Percentiles rank a stretch among this genome's conserved stretches.
These are phyloP conservation scores for Odontothrips loti DNA, from an alignment of 2,888 invertebrate genomes.

Conservation along the genomic window DNA sequence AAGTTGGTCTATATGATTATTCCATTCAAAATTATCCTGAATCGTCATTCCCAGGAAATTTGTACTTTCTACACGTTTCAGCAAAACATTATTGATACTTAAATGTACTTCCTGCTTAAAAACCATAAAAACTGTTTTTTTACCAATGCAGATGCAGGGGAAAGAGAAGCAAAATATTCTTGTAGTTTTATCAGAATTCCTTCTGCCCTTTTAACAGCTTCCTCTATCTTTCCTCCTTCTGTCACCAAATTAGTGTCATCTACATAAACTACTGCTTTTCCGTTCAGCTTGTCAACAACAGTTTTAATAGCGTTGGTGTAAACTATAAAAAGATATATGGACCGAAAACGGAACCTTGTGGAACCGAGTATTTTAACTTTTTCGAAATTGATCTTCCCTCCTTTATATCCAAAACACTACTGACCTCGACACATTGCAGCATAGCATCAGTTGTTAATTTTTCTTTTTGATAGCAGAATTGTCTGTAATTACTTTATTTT, in stretches of 20 bases:
- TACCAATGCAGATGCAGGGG: not conserved
- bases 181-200: not conserved
- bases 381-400: not conserved
- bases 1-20: conserved; percentile 2
- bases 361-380: not conserved
- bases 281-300: not conserved
- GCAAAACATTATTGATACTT: too few species aligned
- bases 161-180: not conserved
- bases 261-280: not conserved
- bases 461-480: conserved; percentile 5
- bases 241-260: not conserved
- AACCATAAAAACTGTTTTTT: too few species aligned
- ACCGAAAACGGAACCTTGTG: not conserved
- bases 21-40: conserved; percentile 5
- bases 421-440: not conserved
- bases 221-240: not conserved
- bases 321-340: not conserved
- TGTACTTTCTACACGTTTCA: not conserved
- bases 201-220: not conserved
- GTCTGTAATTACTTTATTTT: conserved; percentile 15
- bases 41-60: conserved; percentile 7
- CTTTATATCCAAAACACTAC: not conserved
- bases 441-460: not conserved
- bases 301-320: not conserved
- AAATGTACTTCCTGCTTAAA: too few species aligned